Evolutionary conservation across 2,888 invertebrate genomes (phyloP), one percentile per base, ranked within the genome.

Genomic region (Dasysyrphus tricinctus): DNA sequence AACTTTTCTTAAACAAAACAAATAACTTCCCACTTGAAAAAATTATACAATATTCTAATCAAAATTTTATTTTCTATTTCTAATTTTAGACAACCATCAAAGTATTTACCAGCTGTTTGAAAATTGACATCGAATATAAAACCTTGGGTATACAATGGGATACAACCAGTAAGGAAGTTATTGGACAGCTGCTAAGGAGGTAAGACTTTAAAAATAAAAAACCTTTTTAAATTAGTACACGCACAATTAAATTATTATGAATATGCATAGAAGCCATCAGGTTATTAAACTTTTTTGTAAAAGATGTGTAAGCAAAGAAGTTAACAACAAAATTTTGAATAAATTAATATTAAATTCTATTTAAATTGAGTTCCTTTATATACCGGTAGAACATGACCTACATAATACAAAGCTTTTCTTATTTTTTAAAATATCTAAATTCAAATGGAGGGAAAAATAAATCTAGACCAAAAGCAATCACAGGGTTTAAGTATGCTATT

Each of bases 121-220:
- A 97, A 78, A 96, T 97, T 34, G 98, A 98, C 93, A 98, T 98
- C 92, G 98, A 98, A 92, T 98, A 98, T 95, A 98, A 98, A 93
- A 98, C 98, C 0, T 93, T 98, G 80, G 96, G 97, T 88, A 97
- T 98, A 89, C 96, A 97, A 69, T 97, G 96, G 94, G 96, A 97
- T 90, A 98, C 97, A 14, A 96, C 97, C 1, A 97, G 97, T 90
- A 95, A 96, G 90, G 97, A 98, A 92, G 96, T 98, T 88, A 97
- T 98, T 12, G 94, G 95, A 84, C 96, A 97, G 69, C 94, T 98
- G 29, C 94, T 98, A 87, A 95, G 96, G 92, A 98, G 98, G 94
- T 97, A 95, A 90, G 11, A 29, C 8, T 19, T 19, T 14, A 3
- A n/a, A n/a, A 16, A 16, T 3, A 24, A 1, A 24, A 63, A 61